A percentile compares a stretch with the other conserved stretches of the same genome.
phyloP scores from a whole-genome alignment of 2,797 vertebrate species.

The Xyrichtys novacula region DNA sequence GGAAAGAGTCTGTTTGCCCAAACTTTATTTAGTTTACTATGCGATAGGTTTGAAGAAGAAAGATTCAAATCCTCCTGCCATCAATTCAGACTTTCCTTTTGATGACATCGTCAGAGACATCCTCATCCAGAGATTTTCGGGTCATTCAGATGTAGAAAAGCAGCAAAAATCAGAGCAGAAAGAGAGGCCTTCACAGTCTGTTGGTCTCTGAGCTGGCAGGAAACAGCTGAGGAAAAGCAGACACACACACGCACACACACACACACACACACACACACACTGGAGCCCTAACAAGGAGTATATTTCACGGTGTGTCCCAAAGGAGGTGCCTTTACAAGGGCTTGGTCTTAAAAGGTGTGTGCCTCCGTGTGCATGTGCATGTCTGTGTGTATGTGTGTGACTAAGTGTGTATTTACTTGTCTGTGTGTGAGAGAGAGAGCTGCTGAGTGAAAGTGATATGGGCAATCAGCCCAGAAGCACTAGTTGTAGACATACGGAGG shows the following conservation, averaged over 20 bases:
- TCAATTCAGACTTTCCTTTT: slow-evolving; percentile 40
- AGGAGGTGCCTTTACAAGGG: slow-evolving; percentile 79
- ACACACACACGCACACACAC: slow-evolving; percentile 53
- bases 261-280: slow-evolving; percentile 44
- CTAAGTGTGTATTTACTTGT: slow-evolving; percentile 17
- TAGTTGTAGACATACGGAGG: slow-evolving; percentile 68
- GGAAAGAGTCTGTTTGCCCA: slow-evolving; percentile 25
- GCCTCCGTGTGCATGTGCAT: slow-evolving; percentile 33
- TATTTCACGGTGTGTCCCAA: slow-evolving; percentile 76
- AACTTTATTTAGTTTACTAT: slow-evolving; percentile 31
- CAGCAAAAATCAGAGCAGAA: slow-evolving; percentile 34
- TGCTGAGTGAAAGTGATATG: slow-evolving; percentile 78
- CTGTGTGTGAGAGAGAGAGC: slow-evolving; percentile 19
- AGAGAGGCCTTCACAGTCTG: slow-evolving; percentile 76
- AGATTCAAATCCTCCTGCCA: slow-evolving; percentile 19
- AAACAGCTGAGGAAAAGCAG: slow-evolving; percentile 87
- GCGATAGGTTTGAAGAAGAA: slow-evolving; percentile 1
- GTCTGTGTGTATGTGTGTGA: slow-evolving; percentile 29
- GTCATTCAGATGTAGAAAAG: slow-evolving; percentile 43
- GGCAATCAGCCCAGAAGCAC: slow-evolving; percentile 77
- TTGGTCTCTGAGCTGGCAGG: slow-evolving; percentile 77
- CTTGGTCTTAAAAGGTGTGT: slow-evolving; percentile 77
- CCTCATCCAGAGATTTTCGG: slow-evolving; percentile 22
- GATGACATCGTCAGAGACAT: slow-evolving; percentile 43
- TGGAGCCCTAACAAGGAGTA: slow-evolving; percentile 72